Evolutionary conservation across 2,888 invertebrate species (phyloP), one percentile per base, ranked within the genome.

Genomic region (Drosophila borealis): DNA sequence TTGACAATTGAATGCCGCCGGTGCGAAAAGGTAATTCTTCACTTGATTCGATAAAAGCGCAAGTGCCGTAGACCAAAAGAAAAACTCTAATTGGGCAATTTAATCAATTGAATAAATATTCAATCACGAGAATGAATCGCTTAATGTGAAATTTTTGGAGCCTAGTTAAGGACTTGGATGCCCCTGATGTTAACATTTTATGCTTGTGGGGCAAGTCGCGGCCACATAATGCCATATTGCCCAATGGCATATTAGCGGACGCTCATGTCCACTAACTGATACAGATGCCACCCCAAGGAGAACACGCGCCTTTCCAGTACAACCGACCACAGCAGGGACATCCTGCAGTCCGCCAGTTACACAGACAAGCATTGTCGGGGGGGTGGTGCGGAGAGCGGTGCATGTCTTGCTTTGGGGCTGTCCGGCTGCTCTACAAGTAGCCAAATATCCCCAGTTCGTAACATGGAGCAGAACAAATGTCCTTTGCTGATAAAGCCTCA

Each of bases 401-500:
- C 48, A 49, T 49, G 46, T 36, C 44, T 36, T 54, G 55, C 60
- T 44, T 25, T 14, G 55, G 55, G 25, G 19, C 37, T 75, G 72
- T 51, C 76, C 63, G 55, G 69, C 77, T 37, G 61, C 25, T 71
- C 51, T 73, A 68, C 71, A 71, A 76, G 85, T 70, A 77, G 78
- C 84, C 86, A 72, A 88, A 85, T 88, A 82, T 89, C 42, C 86
- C 68, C 80, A 78, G 81, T 81, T 89, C 85, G 85, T 76, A 83
- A 80, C 81, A 81, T 73, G 82, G 83, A 83, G 81, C 80, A 78
- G 87, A 79, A 90, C 87, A 91, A 92, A 91, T 92, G 91, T 91
- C 88, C 91, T 87, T 77, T 89, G 74, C 92, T 91, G 92, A 91
- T 92, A 91, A 91, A 90, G 91, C 84, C 88, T 88, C 88, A 91